Percentiles rank a stretch among this genome's conserved stretches.
These are phyloP conservation scores for Aulostomus chinensis DNA, from an alignment of 2,797 vertebrate species.

Conservation along the genomic window DNA sequence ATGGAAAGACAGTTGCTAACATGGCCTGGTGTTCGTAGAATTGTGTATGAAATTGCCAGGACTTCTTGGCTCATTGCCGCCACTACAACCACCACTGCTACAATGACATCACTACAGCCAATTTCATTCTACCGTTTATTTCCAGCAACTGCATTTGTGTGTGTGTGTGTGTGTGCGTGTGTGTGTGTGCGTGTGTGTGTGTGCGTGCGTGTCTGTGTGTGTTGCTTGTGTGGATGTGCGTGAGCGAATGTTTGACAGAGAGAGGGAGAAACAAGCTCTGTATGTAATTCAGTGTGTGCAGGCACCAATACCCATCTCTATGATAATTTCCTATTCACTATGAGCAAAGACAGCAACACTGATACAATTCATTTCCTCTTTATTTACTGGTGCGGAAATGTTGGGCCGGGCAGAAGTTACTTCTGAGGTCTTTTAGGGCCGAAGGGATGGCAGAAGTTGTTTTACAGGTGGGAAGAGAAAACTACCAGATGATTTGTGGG, in stretches of 20 bases:
- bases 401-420: constrained; percentile 56
- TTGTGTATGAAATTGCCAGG: constrained; percentile 42
- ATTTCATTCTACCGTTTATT: constrained; percentile 53
- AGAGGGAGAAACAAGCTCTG: constrained; percentile 35
- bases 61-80: constrained; percentile 25
- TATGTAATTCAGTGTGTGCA: constrained; percentile 64
- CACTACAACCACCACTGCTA: neutral
- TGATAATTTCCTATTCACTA: constrained; percentile 76
- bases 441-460: constrained; percentile 59
- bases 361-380: constrained; percentile 77
- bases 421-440: constrained; percentile 53
- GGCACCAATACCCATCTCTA: constrained; percentile 72
- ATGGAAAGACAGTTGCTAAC: constrained; percentile 49
- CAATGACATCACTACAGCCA: constrained; percentile 51
- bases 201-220: neutral
- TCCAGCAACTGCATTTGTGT: constrained; percentile 26
- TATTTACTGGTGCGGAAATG: constrained; percentile 76
- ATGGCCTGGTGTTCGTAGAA: constrained; percentile 51
- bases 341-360: constrained; percentile 70
- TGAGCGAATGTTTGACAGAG: constrained; percentile 26
- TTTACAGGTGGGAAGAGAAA: constrained; percentile 54
- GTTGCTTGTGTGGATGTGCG: constrained; percentile 1
- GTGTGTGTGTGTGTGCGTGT: neutral
- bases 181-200: constrained; percentile 3
- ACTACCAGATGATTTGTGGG: constrained; percentile 34